phyloP scores from a whole-genome alignment of 2,797 vertebrate species.

The Protosalanx chinensis region DNA sequence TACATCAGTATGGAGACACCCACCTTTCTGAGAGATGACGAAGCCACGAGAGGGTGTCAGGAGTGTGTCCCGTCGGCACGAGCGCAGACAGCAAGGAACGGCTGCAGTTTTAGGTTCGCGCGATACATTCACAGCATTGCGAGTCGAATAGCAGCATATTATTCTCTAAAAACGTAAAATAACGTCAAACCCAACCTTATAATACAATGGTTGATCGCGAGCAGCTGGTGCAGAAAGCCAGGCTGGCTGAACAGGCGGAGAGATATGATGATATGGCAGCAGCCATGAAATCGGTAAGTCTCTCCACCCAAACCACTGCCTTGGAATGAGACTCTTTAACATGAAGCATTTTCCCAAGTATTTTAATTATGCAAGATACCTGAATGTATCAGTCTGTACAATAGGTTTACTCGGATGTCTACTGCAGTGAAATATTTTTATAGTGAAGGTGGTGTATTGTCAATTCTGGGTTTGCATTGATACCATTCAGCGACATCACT shows the following conservation, averaged over 20 bases:
- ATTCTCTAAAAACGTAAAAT: constrained; percentile 36
- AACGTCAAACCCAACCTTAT: constrained; percentile 49
- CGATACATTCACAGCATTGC: constrained; percentile 70
- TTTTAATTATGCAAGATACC: too few relatives aligned
- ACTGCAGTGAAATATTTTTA: not conserved
- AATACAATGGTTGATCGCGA: constrained; percentile 93
- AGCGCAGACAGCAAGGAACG: constrained; percentile 82
- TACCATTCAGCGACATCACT: constrained; percentile 1
- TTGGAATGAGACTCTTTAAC: not conserved
- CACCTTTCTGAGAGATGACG: constrained; percentile 69
- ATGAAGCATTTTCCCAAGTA: not conserved
- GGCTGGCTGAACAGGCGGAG: constrained; percentile 98
- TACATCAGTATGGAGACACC: constrained; percentile 73
- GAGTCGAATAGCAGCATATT: constrained; percentile 59
- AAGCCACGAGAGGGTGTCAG: constrained; percentile 55
- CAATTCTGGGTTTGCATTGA: not conserved
- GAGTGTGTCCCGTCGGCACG: constrained; percentile 76
- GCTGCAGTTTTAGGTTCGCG: constrained; percentile 71
- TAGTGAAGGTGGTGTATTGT: not conserved
- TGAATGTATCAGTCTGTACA: not conserved
- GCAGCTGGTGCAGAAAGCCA: constrained; percentile 99
- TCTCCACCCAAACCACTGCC: constrained; percentile 25
- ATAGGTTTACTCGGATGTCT: not conserved
- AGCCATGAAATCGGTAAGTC: constrained; percentile 99
- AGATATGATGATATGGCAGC: constrained; percentile 98